Evolutionary conservation across 2,113 vertebrate species (phyloP).

Genomic region (Platichthys flesus): DNA sequence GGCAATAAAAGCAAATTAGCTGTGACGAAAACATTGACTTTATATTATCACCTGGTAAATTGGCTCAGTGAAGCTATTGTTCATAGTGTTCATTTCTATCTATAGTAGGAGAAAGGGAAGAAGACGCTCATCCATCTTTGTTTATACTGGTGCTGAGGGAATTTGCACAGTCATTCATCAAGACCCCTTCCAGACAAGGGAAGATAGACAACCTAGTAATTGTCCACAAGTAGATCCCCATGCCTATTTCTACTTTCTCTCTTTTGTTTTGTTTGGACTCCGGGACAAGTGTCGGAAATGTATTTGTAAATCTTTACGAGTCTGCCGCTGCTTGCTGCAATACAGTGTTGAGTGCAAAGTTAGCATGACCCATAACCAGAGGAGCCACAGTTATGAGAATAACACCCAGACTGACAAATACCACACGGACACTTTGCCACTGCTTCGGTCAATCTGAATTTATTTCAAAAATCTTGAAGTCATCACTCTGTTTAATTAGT

Average conservation of each 20-base stretch:
- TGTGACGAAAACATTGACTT: neutral
- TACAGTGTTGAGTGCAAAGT: neutral
- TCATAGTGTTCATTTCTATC: too few relatives aligned
- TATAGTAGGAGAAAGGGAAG: too few relatives aligned
- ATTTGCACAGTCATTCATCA: too few relatives aligned
- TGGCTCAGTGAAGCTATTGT: neutral
- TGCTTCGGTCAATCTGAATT: neutral
- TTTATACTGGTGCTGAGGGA: too few relatives aligned
- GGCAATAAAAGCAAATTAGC: neutral
- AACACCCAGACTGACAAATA: neutral
- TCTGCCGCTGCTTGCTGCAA: neutral
- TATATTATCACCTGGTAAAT: neutral
- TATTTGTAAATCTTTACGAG: slow-evolving; percentile 4
- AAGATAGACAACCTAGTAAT: too few relatives aligned
- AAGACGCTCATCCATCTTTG: too few relatives aligned
- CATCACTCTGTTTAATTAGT: neutral
- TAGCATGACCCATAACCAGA: slow-evolving; percentile 1
- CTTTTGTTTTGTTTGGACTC: neutral
- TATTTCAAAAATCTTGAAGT: too few relatives aligned
- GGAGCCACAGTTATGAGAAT: neutral
- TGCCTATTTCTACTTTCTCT: neutral
- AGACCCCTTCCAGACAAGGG: too few relatives aligned
- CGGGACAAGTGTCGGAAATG: neutral
- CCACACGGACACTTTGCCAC: neutral
- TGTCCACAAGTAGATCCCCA: too few relatives aligned